A percentile compares a stretch with the other conserved stretches of the same genome.
Conservation (phyloP, 2,888 invertebrate species). For the Lamproptera curius region DNA sequence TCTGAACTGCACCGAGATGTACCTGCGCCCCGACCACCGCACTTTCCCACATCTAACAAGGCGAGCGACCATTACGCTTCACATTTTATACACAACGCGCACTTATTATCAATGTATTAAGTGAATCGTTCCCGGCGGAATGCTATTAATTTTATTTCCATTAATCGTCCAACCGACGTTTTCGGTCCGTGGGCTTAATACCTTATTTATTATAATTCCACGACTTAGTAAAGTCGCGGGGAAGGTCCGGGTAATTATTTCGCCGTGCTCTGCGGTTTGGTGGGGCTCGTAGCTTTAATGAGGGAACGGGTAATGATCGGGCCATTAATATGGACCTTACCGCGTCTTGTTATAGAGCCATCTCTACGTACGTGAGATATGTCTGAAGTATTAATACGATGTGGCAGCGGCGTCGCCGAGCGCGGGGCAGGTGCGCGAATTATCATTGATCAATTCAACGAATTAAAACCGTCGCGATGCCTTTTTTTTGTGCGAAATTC, state of each 20-base stretch:
- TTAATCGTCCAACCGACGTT: constrained; percentile 67
- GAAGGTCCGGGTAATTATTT: constrained; percentile 73
- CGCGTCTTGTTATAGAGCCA: constrained; percentile 50
- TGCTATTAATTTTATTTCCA: constrained; percentile 68
- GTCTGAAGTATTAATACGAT: constrained; percentile 39
- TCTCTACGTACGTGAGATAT: constrained; percentile 33
- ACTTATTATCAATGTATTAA: constrained; percentile 74
- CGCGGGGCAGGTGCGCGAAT: constrained; percentile 3
- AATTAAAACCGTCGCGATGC: neutral
- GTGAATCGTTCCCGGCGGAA: constrained; percentile 64
- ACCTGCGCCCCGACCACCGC: constrained; percentile 38
- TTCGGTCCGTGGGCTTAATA: constrained; percentile 62
- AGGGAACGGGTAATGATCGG: constrained; percentile 66
- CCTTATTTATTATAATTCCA: constrained; percentile 69
- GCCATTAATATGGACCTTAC: constrained; percentile 67
- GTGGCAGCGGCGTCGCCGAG: constrained; percentile 17
- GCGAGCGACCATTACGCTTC: constrained; percentile 68
- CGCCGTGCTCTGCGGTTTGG: constrained; percentile 72
- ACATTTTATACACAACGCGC: constrained; percentile 68
- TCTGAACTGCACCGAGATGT: constrained; percentile 60
- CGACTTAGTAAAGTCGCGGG: constrained; percentile 41
- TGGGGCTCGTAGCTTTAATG: constrained; percentile 63
- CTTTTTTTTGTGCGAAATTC: neutral
- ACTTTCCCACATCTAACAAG: constrained; percentile 76
- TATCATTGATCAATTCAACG: neutral